Evolutionary conservation across 2,797 vertebrate genomes (phyloP).

Genomic region (Strix occidentalis): DNA sequence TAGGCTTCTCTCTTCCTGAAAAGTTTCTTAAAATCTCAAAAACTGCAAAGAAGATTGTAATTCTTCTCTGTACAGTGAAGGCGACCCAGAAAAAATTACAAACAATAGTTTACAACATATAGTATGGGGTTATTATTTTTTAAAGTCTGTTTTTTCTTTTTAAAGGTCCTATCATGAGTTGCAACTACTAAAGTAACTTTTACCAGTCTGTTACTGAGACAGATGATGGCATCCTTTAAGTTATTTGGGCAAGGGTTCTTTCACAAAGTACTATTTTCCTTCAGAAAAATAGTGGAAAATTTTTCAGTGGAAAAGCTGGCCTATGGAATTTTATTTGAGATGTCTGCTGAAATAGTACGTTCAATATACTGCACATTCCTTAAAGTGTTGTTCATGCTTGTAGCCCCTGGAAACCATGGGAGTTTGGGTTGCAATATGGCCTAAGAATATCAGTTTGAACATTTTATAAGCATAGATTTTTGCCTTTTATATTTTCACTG

Average conservation of each 20-base stretch:
- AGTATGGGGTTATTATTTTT: not conserved
- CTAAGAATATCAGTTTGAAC: not conserved
- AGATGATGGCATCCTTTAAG: not conserved
- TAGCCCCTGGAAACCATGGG: constrained; percentile 15
- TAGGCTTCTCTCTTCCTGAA: not conserved
- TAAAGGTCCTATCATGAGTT: not conserved
- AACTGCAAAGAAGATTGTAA: not conserved
- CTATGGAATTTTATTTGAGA: constrained; percentile 24
- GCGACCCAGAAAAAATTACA: not conserved
- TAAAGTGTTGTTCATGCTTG: constrained; percentile 5
- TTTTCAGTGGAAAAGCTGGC: not conserved
- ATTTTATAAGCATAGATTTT: not conserved
- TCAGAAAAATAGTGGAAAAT: not conserved
- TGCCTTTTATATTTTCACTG: not conserved
- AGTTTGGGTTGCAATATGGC: not conserved
- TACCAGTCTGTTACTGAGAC: not conserved
- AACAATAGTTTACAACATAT: not conserved
- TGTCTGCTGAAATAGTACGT: not conserved
- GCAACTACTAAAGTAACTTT: not conserved
- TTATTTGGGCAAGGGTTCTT: not conserved
- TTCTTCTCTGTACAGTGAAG: not conserved
- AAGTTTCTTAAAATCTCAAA: not conserved
- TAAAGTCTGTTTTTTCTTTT: not conserved
- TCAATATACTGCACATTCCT: constrained; percentile 13
- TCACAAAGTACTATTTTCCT: not conserved